Evolutionary conservation across 1,140 invertebrate genomes (phyloP).

Genomic region (Plectrocnemia conspersa): DNA sequence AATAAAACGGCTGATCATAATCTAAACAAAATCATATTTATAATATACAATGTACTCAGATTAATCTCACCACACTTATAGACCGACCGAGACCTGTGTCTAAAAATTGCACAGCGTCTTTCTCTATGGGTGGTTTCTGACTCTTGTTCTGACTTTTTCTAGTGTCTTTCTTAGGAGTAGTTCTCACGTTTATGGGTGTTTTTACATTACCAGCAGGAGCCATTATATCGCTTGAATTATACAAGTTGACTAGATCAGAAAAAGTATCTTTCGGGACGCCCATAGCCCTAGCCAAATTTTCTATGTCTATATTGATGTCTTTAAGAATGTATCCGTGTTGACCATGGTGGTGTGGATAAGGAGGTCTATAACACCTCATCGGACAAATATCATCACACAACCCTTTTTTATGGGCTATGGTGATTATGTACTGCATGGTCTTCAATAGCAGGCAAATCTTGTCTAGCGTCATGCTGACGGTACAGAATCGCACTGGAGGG

Average conservation of each 20-base stretch:
- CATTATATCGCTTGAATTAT: not conserved
- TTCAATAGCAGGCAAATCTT: constrained; percentile 29
- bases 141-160: not conserved
- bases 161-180: not conserved
- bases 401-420: constrained; percentile 28
- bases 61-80: not conserved
- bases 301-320: constrained; percentile 23
- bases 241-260: constrained; percentile 15
- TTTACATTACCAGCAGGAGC: not conserved
- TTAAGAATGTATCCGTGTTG: constrained; percentile 4
- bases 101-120: constrained; percentile 26
- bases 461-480: constrained; percentile 28
- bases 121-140: constrained; percentile 6
- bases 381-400: constrained; percentile 32
- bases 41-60: not conserved
- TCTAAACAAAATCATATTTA: constrained; percentile 8
- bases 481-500: too few species aligned
- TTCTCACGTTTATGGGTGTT: not conserved
- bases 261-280: constrained; percentile 28
- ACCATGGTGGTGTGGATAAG: constrained; percentile 1
- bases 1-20: constrained; percentile 23
- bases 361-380: constrained; percentile 18
- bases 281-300: constrained; percentile 29
- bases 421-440: constrained; percentile 31
- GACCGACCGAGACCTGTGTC: constrained; percentile 14